Evolutionary conservation across 2,888 invertebrate genomes (phyloP).

Genomic region (Zhengitettix transpicula): DNA sequence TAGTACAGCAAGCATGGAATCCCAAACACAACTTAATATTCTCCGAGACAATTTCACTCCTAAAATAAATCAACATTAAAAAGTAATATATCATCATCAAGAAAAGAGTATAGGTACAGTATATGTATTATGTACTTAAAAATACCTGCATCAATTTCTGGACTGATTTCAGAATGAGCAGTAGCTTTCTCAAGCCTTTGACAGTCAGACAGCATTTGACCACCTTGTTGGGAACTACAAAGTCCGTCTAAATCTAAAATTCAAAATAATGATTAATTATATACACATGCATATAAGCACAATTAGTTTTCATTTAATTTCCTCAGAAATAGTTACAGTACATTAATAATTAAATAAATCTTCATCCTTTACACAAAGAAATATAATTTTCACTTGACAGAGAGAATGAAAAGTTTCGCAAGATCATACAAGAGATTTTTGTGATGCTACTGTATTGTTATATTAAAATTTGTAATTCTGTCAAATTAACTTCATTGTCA

Average conservation of each 20-base stretch:
- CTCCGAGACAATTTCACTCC: slow-evolving; percentile 30
- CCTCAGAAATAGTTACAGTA: too few relatives aligned
- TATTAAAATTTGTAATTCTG: too few relatives aligned
- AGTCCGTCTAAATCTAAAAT: slow-evolving; percentile 65
- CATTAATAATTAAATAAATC: too few relatives aligned
- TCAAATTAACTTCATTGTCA: too few relatives aligned
- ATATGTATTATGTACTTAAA: neutral
- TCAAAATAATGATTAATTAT: neutral
- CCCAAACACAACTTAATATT: slow-evolving; percentile 82
- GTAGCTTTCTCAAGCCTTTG: slow-evolving; percentile 66
- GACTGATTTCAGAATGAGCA: slow-evolving; percentile 45
- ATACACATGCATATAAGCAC: neutral
- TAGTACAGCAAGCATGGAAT: slow-evolving; percentile 73
- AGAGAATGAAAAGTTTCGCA: too few relatives aligned
- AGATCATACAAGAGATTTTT: too few relatives aligned
- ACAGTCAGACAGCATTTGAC: slow-evolving; percentile 74
- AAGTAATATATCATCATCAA: neutral
- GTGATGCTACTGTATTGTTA: too few relatives aligned
- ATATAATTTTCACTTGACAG: too few relatives aligned
- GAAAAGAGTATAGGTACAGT: neutral
- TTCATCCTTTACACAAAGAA: too few relatives aligned
- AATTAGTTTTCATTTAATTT: neutral
- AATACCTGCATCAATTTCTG: slow-evolving; percentile 62
- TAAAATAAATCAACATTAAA: slow-evolving; percentile 10
- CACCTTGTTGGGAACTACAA: slow-evolving; percentile 44